Evolutionary conservation across 2,113 vertebrate genomes (phyloP), one percentile per base, ranked within the genome.

Genomic region (Campylomormyrus tamandua): DNA sequence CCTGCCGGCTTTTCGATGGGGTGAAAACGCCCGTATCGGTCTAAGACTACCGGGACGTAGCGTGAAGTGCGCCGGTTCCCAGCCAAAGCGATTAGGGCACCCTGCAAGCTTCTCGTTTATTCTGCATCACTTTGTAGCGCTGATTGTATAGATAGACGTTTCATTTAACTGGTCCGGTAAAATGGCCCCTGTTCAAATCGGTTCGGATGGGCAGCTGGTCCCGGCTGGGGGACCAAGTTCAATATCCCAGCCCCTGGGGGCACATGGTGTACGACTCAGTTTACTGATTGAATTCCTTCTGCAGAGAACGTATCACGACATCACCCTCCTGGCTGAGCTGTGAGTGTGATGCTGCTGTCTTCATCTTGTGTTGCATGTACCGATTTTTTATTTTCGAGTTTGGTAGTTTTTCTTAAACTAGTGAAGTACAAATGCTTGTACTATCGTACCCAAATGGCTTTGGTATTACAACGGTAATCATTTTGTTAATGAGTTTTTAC

Each of bases 171-270:
- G 31, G 49, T 42, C 27, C n/a, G 50, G 93, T 93, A 96, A 97
- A 95, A 98, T 99, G 98, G 97, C 98, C 95, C 98, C 98, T 89
- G 98, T 99, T 94, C 98, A 99, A 95, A 96, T 99, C 91, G 98
- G 98, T 89, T 93, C 96, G 83, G 98, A 97, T 91, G 97, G 97
- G 95, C 98, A 98, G 95, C 96, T 99, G 94, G 97, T 98, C 92
- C 97, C 97, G 21, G 95, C 97, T 86, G 97, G 96, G 88, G 96
- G 95, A 91, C 94, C 95, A 53, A 95, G 95, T 35, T 94, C 96
- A 62, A 95, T 95, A 46, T 95, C 94, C 8, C 95, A 96, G 91
- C 95, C 95, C 2, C 96, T 97, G 48, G 96, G 97, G 90, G 97
- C 97, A 80, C 97, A 97, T 27, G 98, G 98, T 27, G 98, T 98